Conservation (phyloP, 2,888 invertebrate genomes). For the Corbicula japonica region DNA sequence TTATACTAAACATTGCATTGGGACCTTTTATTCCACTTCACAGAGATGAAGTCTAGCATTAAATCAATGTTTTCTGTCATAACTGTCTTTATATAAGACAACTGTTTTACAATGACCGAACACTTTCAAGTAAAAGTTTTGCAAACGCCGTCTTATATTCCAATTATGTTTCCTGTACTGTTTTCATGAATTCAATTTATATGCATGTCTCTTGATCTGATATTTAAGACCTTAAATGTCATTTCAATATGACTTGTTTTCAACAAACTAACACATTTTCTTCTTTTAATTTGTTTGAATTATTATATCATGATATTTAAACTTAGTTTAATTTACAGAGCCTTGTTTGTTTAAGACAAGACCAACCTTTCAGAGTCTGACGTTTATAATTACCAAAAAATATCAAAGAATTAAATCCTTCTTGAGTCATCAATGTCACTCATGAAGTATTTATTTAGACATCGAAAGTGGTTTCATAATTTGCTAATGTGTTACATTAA, state of each 20-base stretch:
- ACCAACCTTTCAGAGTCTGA: conserved; percentile 30
- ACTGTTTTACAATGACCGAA: no score
- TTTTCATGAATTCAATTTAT: not conserved
- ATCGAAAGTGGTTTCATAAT: conserved; percentile 47
- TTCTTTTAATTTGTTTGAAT: conserved; percentile 27
- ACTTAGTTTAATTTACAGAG: conserved; percentile 37
- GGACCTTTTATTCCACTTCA: no score
- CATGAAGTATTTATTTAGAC: conserved; percentile 50
- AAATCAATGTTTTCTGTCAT: no score
- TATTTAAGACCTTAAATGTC: conserved; percentile 24
- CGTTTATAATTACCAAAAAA: conserved; percentile 51
- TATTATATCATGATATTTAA: conserved; percentile 38
- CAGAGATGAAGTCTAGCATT: no score
- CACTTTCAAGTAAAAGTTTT: no score
- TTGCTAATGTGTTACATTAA: conserved; percentile 52
- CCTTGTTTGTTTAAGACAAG: conserved; percentile 17
- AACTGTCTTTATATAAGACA: no score
- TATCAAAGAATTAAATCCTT: conserved; percentile 42
- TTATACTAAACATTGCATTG: no score
- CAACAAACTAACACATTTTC: conserved; percentile 24
- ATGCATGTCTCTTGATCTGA: conserved; percentile 19
- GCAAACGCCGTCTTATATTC: no score
- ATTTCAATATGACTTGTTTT: not conserved
- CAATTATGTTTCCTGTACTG: conserved; percentile 11
- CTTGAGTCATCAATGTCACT: conserved; percentile 46